Evolutionary conservation across 1,140 invertebrate genomes (phyloP), one percentile per base, ranked within the genome.

Genomic region (Nautilus pompilius): DNA sequence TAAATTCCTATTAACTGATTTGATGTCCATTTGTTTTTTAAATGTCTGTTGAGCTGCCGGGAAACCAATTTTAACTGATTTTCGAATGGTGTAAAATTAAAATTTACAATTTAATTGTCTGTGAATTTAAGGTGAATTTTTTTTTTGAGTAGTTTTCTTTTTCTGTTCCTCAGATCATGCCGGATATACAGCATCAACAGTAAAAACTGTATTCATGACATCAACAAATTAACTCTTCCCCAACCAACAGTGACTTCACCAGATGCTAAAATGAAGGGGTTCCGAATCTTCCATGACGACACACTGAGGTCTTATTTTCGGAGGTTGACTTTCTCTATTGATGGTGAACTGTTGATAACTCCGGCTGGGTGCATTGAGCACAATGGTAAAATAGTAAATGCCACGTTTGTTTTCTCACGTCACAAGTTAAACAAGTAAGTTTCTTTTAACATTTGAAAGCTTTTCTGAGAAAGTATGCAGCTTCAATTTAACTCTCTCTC

Each of bases 301-400:
- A 96, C 94, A 0, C 87, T 98, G 51, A 91, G 94, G 77, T 94
- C 95, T 2, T 98, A 93, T 81, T 98, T 93, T 75, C 85, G 96
- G 54, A 86, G 96, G 54, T 77, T 98, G 3, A 86, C 88, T 26
- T 98, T 95, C 75, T 91, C 91, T 48, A 91, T 93, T 10, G 93
- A 96, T 83, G 96, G 95, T 8, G 86, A 90, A 73, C 82, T 98
- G 30, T 82, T 98, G 13, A 87, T 96, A 24, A 89, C 91, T 1
- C 96, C 96, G 32, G 72, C 80, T 0, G 81, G 80, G 15, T 76
- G 69, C 62, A 49, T 81, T 29, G 80, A 83, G 60, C 68, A 66
- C 8, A 74, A 82, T n/a, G 62, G 62, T 53, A 70, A 74, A 63
- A 41, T 76, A 1, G 89, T 79, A 5, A 85, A 93, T 82, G 88